Percentiles rank a stretch among this genome's conserved stretches.
Conservation (phyloP, 2,113 vertebrate species). For the Mirza zaza region DNA sequence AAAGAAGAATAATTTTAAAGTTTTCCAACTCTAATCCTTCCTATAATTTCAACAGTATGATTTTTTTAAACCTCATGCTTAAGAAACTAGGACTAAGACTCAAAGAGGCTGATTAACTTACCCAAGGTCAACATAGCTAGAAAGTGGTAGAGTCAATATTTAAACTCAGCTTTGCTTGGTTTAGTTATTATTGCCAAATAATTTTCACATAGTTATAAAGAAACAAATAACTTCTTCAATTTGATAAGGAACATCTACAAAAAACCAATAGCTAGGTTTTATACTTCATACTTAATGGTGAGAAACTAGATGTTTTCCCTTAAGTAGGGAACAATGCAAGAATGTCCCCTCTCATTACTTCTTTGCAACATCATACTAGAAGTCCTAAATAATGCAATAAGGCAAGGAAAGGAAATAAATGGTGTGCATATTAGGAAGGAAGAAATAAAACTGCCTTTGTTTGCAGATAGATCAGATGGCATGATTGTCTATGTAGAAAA, state of each 20-base stretch:
- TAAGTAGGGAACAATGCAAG: not conserved
- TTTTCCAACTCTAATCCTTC: not conserved
- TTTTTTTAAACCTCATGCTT: not conserved
- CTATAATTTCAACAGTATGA: not conserved
- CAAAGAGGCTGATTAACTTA: not conserved
- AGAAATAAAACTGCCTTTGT: not conserved
- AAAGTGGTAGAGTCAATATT: not conserved
- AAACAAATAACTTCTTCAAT: not conserved
- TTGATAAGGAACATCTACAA: not conserved
- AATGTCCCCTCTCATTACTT: not conserved
- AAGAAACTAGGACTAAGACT: not conserved
- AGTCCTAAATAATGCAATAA: conserved; percentile 7
- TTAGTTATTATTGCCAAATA: not conserved
- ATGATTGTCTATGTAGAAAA: not conserved
- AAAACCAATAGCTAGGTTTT: not conserved
- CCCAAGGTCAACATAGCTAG: not conserved
- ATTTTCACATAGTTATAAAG: not conserved
- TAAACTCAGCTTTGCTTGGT: not conserved
- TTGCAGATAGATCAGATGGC: not conserved
- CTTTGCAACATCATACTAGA: not conserved
- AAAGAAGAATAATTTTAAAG: not conserved
- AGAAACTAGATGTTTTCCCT: not conserved
- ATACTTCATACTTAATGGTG: not conserved
- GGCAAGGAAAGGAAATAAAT: not conserved
- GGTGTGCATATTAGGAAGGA: not conserved